A percentile compares a stretch with the other conserved stretches of the same genome.
Conservation (phyloP, 2,113 vertebrate species). For the Hassar affinis region DNA sequence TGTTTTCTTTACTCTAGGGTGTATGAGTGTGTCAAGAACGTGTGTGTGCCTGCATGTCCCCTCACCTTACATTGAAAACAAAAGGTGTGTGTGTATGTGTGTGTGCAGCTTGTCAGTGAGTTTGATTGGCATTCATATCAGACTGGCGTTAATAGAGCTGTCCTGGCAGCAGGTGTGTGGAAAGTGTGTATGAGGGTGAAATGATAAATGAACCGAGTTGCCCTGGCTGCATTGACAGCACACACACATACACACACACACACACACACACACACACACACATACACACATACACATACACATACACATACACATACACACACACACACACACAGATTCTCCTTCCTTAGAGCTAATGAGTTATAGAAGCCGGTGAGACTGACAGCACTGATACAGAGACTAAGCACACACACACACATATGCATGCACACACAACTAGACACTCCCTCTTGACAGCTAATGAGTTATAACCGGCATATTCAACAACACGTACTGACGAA, state of each 20-base stretch:
- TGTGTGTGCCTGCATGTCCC: background rate
- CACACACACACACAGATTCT: background rate
- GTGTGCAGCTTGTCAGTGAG: conserved; percentile 44
- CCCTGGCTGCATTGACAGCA: conserved; percentile 23
- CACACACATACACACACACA: conserved; percentile 12
- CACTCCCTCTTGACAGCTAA: conserved; percentile 26
- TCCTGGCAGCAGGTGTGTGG: conserved; percentile 60
- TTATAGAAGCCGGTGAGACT: conserved; percentile 41
- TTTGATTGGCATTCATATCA: conserved; percentile 55
- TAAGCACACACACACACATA: conserved; percentile 13
- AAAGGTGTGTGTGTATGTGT: conserved; percentile 35
- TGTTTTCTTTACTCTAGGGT: background rate
- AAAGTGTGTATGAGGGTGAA: conserved; percentile 23
- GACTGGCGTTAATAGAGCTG: conserved; percentile 59
- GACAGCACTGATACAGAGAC: conserved; percentile 41
- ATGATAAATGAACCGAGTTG: conserved; percentile 60
- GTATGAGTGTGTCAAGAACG: background rate
- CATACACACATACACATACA: too few species aligned
- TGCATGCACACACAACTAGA: conserved; percentile 7
- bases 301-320: conserved; percentile 11
- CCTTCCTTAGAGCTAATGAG: conserved; percentile 48
- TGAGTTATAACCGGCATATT: background rate
- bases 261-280: background rate
- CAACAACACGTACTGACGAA: background rate
- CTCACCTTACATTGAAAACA: conserved; percentile 27